Conservation (phyloP, 2,797 vertebrate species). For the Melanotaenia boesemani region DNA sequence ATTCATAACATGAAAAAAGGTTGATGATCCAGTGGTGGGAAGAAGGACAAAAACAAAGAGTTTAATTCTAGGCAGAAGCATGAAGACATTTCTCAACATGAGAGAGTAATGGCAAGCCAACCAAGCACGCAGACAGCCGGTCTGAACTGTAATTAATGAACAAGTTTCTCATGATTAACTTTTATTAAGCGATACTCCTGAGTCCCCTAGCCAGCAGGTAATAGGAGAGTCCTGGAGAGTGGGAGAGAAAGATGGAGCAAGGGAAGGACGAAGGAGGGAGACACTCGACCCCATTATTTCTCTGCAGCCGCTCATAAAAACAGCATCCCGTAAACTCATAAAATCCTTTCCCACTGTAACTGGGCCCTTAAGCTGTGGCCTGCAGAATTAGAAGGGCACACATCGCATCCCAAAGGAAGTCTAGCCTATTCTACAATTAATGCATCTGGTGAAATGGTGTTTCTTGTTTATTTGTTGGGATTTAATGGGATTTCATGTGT, state of each 20-base stretch:
- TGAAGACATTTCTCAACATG: slow-evolving; percentile 43
- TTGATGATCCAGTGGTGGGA: slow-evolving; percentile 1
- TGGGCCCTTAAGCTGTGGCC: slow-evolving; percentile 69
- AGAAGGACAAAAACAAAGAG: slow-evolving; percentile 13
- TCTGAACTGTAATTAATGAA: slow-evolving; percentile 85
- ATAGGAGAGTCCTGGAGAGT: slow-evolving; percentile 77
- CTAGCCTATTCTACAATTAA: slow-evolving; percentile 34
- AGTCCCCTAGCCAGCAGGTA: slow-evolving; percentile 82
- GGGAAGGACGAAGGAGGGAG: slow-evolving; percentile 75
- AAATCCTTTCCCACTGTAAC: slow-evolving; percentile 74
- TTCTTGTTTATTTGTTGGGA: background rate
- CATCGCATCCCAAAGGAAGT: slow-evolving; percentile 31
- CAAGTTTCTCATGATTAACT: slow-evolving; percentile 88
- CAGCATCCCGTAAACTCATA: slow-evolving; percentile 80
- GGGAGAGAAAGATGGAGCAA: slow-evolving; percentile 64
- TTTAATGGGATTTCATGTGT: too few species aligned
- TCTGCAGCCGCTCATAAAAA: slow-evolving; percentile 79
- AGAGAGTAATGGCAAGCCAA: slow-evolving; percentile 35
- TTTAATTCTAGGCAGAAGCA: slow-evolving; percentile 9
- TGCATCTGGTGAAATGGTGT: slow-evolving; percentile 8
- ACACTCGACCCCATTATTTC: slow-evolving; percentile 79
- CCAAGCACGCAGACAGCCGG: slow-evolving; percentile 66
- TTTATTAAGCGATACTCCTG: slow-evolving; percentile 86
- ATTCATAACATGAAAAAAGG: slow-evolving; percentile 12
- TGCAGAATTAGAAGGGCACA: slow-evolving; percentile 67